These are phyloP conservation scores for Mandrillus leucophaeus DNA, from an alignment of 2,113 vertebrate species.

Conservation along the genomic window DNA sequence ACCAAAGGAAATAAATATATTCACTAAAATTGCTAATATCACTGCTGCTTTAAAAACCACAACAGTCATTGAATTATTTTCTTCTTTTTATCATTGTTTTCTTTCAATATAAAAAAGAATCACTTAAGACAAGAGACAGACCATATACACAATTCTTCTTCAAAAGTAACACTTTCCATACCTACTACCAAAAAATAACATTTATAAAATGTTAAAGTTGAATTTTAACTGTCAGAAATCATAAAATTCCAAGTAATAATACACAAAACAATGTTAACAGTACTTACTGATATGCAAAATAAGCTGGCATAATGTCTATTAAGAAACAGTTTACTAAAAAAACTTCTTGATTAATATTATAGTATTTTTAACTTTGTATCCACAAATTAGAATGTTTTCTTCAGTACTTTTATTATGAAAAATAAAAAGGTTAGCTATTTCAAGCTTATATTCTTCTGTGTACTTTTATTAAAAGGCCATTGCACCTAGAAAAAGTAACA, in stretches of 20 bases:
- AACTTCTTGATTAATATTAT: not conserved
- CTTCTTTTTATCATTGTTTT: not conserved
- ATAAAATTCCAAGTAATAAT: not conserved
- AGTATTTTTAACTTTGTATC: not conserved
- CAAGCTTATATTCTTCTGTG: not conserved
- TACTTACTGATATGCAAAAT: not conserved
- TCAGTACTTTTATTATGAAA: not conserved
- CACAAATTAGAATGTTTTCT: not conserved
- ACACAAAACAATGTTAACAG: not conserved
- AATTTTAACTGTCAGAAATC: constrained; percentile 11
- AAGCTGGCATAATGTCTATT: not conserved
- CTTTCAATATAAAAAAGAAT: not conserved
- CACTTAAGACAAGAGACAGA: not conserved
- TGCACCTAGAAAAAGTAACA: not conserved
- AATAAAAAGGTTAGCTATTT: not conserved
- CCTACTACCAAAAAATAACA: not conserved
- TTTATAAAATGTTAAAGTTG: constrained; percentile 1
- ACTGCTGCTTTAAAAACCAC: not conserved
- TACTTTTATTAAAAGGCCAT: not conserved
- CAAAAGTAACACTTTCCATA: constrained; percentile 13
- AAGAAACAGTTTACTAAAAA: not conserved
- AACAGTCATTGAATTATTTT: not conserved
- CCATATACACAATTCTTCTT: constrained; percentile 11
- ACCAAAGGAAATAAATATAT: not conserved
- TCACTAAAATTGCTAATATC: not conserved